phyloP scores from a whole-genome alignment of 1,140 invertebrate species.

The Calephelis virginiensis region DNA sequence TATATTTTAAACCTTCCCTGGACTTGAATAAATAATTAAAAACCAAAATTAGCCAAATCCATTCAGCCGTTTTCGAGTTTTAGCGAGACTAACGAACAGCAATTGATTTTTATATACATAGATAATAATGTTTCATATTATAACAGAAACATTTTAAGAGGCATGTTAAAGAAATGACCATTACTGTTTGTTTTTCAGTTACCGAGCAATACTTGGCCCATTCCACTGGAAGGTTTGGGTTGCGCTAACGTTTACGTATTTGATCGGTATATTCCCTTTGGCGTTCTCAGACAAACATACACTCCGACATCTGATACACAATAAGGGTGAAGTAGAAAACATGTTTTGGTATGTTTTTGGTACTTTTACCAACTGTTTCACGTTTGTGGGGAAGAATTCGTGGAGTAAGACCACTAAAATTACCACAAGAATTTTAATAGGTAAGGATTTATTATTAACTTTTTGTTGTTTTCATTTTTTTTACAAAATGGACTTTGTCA shows the following conservation, averaged over 20 bases:
- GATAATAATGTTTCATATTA: too few relatives aligned
- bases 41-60: too few relatives aligned
- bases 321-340: slow-evolving; percentile 84
- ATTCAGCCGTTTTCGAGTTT: too few relatives aligned
- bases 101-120: too few relatives aligned
- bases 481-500: neutral
- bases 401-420: slow-evolving; percentile 84
- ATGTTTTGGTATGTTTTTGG: slow-evolving; percentile 91
- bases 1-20: too few relatives aligned
- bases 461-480: neutral
- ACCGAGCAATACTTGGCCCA: slow-evolving; percentile 88
- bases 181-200: slow-evolving; percentile 70
- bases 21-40: too few relatives aligned
- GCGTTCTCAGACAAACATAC: slow-evolving; percentile 84
- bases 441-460: slow-evolving; percentile 50
- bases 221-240: slow-evolving; percentile 89
- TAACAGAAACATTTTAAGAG: too few relatives aligned
- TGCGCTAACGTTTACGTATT: slow-evolving; percentile 82
- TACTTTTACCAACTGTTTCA: slow-evolving; percentile 89
- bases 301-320: slow-evolving; percentile 80
- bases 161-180: neutral
- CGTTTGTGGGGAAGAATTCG: slow-evolving; percentile 83
- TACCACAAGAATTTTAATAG: slow-evolving; percentile 84
- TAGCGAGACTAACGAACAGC: too few relatives aligned
- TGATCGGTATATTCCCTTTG: slow-evolving; percentile 85